Evolutionary conservation across 2,888 invertebrate genomes (phyloP).

Genomic region (Mythimna pallens): DNA sequence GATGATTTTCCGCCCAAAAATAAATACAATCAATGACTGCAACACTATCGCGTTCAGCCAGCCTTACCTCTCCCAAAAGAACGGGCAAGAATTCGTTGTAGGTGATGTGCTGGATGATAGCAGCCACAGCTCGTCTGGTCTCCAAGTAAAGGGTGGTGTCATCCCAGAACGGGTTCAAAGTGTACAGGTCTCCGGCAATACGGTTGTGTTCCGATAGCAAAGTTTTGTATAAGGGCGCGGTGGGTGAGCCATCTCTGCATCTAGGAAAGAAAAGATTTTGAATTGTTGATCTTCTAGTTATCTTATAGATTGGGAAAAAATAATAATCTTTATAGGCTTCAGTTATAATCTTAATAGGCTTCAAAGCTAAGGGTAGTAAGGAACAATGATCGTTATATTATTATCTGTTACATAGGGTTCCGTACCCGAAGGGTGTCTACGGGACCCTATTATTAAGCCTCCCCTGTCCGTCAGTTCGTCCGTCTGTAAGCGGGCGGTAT

Average conservation of each 20-base stretch:
- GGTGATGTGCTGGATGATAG: constrained; percentile 96
- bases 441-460: too few relatives aligned
- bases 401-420: not conserved
- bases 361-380: not conserved
- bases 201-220: constrained; percentile 95
- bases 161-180: constrained; percentile 95
- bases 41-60: too few relatives aligned
- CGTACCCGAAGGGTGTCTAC: too few relatives aligned
- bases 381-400: not conserved
- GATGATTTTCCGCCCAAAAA: too few relatives aligned
- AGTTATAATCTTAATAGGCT: not conserved
- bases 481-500: too few relatives aligned
- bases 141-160: constrained; percentile 95
- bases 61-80: constrained; percentile 93
- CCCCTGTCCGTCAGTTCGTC: too few relatives aligned
- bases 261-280: constrained; percentile 70
- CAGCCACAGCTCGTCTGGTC: constrained; percentile 93
- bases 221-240: constrained; percentile 93
- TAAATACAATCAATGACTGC: too few relatives aligned
- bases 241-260: constrained; percentile 92
- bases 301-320: not conserved
- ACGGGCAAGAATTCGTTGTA: constrained; percentile 95
- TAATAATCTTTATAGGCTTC: not conserved
- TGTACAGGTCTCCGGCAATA: constrained; percentile 92
- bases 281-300: not conserved